Evolutionary conservation across 2,113 vertebrate genomes (phyloP).

Genomic region (Balaeniceps rex): DNA sequence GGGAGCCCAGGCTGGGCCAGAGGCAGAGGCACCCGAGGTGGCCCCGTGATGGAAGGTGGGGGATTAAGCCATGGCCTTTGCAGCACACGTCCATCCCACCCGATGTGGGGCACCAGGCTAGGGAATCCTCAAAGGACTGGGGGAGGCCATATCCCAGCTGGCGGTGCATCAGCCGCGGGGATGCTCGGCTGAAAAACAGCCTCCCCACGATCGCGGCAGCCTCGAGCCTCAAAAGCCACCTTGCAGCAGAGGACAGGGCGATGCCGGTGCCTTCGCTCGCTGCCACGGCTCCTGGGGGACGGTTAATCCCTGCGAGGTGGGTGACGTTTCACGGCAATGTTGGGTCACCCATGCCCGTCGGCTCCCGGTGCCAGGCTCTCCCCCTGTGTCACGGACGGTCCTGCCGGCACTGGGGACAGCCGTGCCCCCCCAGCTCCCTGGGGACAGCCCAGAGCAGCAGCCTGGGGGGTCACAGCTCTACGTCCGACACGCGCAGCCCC

Average conservation of each 20-base stretch:
- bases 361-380: not conserved
- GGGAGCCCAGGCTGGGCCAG: not conserved
- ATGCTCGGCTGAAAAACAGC: not conserved
- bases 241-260: not conserved
- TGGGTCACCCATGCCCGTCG: too few species aligned
- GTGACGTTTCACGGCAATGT: not conserved
- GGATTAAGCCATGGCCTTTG: not conserved
- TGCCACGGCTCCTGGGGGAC: too few species aligned
- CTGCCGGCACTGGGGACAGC: not conserved
- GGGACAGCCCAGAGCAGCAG: not conserved
- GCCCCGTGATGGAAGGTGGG: not conserved
- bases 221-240: not conserved
- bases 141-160: not conserved
- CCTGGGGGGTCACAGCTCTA: not conserved
- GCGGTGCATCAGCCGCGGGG: too few species aligned
- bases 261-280: not conserved
- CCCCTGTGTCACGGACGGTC: accelerated
- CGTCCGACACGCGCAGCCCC: accelerated
- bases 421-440: not conserved
- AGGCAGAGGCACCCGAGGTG: not conserved
- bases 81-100: not conserved
- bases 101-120: not conserved
- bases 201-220: not conserved
- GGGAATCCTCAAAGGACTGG: not conserved
- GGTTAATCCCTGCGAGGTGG: not conserved